Base-by-base conservation (phyloP, 2,113 vertebrate genomes). In the Riparia riparia region DNA sequence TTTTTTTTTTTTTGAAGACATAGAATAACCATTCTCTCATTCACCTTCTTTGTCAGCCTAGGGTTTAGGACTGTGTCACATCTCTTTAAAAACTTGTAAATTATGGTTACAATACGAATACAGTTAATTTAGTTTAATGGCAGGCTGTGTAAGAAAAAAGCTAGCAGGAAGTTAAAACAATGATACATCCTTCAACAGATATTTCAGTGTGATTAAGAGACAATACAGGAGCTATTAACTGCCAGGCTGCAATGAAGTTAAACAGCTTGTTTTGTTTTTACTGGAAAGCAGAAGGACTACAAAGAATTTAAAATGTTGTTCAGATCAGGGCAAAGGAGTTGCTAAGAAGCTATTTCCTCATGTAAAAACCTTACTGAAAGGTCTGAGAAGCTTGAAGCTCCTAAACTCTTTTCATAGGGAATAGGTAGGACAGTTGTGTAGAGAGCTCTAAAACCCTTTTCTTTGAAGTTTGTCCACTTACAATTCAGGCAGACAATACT, bases 141-240 rank as follows among this genome's bases (percentile, higher is more conserved):
- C 70, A 82, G 91, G 44, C 87, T 63, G 70, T 69, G 65, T 65
- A 84, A 84, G 86, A 50, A 72, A 64, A 86, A 93, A 77, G 45
- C 89, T 73, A 73, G 25, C 81, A 95, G 93, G 93, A 97, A 95
- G 91, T 61, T 91, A 87, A 87, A 95, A 95, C 94, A 95, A 94
- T 95, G 86, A 54, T 91, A 61, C 70, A 82, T 97, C 89, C 91
- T 91, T 95, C 91, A 93, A 20, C 77, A 95, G 91, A 61, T 60
- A 56, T 86, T 86, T 91, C 73, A 69, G 84, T 64, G 83, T 82
- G 94, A 86, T 92, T 91, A 94, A 74, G 41, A 91, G 86, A 96
- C 95, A 97, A 93, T 95, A 68, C 91, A 85, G 91, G 81, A 95
- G 89, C 93, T 96, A 86, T 96, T 95, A 94, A 79, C 80, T 94